Conservation (phyloP, 2,888 invertebrate species). For the Autographa gamma region DNA sequence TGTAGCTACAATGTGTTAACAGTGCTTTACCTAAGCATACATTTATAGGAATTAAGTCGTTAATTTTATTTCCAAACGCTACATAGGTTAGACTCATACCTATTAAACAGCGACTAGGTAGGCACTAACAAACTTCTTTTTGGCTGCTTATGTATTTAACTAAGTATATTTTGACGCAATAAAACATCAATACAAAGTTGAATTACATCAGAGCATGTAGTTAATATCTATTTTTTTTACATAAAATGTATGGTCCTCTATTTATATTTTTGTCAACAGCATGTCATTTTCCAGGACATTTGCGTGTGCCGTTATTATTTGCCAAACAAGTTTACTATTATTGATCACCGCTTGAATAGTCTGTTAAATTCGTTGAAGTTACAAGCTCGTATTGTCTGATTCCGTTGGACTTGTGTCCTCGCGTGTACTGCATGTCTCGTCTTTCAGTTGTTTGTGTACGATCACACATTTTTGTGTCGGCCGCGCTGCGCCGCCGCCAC, state of each 20-base stretch:
- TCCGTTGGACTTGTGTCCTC: constrained; percentile 30
- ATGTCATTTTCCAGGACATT: too few species aligned
- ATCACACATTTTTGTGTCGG: constrained; percentile 45
- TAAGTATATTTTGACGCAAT: too few species aligned
- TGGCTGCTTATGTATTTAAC: background rate
- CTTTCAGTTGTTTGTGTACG: constrained; percentile 51
- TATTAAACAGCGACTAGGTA: background rate
- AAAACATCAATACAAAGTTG: too few species aligned
- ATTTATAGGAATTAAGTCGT: constrained; percentile 5
- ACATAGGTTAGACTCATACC: background rate
- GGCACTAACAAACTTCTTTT: background rate
- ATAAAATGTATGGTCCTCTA: too few species aligned
- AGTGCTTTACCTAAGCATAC: constrained; percentile 5
- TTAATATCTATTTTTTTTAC: too few species aligned
- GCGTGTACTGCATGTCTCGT: constrained; percentile 27
- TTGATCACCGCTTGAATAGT: too few species aligned
- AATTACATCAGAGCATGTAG: too few species aligned
- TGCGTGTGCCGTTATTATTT: too few species aligned
- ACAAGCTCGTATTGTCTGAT: background rate
- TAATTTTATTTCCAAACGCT: background rate
- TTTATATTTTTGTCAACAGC: too few species aligned
- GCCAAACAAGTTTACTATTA: too few species aligned
- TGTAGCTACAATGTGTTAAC: background rate
- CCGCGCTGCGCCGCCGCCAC: constrained; percentile 28
- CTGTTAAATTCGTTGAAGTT: too few species aligned